These are phyloP conservation scores for Quadroppia sp. DNA, from an alignment of 2,888 invertebrate genomes.

Conservation along the genomic window DNA sequence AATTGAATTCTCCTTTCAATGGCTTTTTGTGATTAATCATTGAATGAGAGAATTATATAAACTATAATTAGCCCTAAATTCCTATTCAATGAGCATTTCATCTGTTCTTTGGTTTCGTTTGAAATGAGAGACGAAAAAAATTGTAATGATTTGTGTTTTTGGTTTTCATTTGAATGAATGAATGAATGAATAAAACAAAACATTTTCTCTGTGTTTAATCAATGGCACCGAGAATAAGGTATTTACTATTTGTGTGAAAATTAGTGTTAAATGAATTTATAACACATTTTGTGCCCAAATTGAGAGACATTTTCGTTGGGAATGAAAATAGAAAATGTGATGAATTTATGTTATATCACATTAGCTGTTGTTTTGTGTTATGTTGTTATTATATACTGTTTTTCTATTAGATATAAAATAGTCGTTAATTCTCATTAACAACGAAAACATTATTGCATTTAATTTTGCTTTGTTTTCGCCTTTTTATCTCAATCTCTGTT, in stretches of 20 bases:
- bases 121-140: neutral
- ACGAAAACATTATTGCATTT: conserved; percentile 14
- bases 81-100: neutral
- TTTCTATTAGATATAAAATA: too few relatives aligned
- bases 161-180: neutral
- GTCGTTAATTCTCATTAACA: conserved; percentile 26
- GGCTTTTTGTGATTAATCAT: neutral
- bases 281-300: neutral
- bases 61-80: conserved; percentile 3
- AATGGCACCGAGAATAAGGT: too few relatives aligned
- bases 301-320: neutral
- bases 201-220: neutral
- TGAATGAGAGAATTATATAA: neutral
- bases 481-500: conserved; percentile 14
- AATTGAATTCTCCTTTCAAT: neutral
- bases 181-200: conserved; percentile 1
- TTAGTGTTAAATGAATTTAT: neutral
- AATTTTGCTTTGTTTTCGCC: conserved; percentile 25
- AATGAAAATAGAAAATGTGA: too few relatives aligned
- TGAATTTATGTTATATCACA: too few relatives aligned
- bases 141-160: neutral
- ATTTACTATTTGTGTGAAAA: too few relatives aligned
- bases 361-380: too few relatives aligned
- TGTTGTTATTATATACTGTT: too few relatives aligned
- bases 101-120: neutral